Percentiles rank a stretch among this genome's conserved stretches.
These are phyloP conservation scores for Leucopternis melanops DNA, from an alignment of 2,113 vertebrate genomes.

Conservation along the genomic window DNA sequence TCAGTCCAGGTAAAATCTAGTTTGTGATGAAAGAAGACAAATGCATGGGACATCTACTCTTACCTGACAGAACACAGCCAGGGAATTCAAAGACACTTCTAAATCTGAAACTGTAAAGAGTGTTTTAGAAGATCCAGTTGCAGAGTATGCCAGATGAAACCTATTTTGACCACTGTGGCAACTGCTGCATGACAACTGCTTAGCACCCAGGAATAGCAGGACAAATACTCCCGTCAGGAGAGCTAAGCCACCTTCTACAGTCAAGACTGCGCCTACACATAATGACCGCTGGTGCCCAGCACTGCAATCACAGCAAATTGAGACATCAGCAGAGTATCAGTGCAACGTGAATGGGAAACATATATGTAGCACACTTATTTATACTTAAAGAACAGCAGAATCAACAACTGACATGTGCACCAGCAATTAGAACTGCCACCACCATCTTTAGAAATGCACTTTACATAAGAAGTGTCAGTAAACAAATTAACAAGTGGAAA, in stretches of 20 bases:
- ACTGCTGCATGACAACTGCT: neutral
- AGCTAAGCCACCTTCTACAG: neutral
- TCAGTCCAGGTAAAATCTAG: neutral
- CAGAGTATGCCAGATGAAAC: neutral
- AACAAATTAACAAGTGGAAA: neutral
- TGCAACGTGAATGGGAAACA: fast-evolving
- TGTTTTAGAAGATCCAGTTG: neutral
- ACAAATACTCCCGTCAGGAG: neutral
- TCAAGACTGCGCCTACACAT: neutral
- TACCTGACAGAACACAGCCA: neutral
- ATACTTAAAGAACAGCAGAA: neutral
- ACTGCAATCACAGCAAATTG: neutral
- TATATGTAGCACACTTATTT: neutral
- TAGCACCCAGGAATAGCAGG: neutral
- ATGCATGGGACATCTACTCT: neutral
- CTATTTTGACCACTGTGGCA: neutral
- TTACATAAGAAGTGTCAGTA: neutral
- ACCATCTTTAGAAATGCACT: neutral
- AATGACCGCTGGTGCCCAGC: neutral
- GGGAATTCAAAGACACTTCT: neutral
- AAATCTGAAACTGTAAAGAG: neutral
- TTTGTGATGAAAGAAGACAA: neutral
- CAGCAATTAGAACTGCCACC: neutral
- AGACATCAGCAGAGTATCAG: neutral
- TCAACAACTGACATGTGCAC: neutral